Conservation (phyloP, 1,140 invertebrate species). For the Hylaeus anthracinus region DNA sequence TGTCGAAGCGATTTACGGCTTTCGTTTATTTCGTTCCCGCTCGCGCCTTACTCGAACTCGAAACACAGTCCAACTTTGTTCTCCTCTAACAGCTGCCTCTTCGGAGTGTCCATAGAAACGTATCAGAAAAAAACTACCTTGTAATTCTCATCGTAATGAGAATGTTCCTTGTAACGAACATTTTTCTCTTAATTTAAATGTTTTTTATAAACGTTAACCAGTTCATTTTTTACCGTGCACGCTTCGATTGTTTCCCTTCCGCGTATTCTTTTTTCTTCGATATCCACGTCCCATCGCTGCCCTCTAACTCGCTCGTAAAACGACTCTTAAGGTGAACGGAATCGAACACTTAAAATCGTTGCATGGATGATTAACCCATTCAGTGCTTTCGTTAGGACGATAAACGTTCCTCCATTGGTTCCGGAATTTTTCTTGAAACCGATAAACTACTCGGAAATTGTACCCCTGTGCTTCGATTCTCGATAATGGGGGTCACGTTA, state of each 20-base stretch:
- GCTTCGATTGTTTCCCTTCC: conserved; percentile 9
- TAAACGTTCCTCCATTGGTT: conserved; percentile 35
- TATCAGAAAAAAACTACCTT: too few relatives aligned
- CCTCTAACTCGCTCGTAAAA: conserved; percentile 38
- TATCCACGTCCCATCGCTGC: background rate
- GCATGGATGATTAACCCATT: conserved; percentile 43
- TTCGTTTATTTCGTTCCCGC: conserved; percentile 59
- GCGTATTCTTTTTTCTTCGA: background rate
- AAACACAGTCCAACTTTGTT: conserved; percentile 4
- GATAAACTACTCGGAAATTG: conserved; percentile 42
- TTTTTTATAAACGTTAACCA: conserved; percentile 6
- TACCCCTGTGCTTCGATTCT: conserved; percentile 28
- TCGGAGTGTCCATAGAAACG: background rate
- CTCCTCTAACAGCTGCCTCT: background rate
- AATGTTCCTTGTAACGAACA: background rate
- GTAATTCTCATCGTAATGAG: background rate
- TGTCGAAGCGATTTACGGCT: conserved; percentile 60
- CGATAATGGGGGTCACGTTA: conserved; percentile 37
- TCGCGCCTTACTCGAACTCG: conserved; percentile 27
- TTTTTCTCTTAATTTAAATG: conserved; percentile 24
- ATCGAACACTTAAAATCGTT: conserved; percentile 40
- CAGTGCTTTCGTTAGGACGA: conserved; percentile 37
- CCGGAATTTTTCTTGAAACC: conserved; percentile 1
- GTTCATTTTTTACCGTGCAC: conserved; percentile 3
- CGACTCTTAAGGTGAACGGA: conserved; percentile 30